phyloP scores from a whole-genome alignment of 2,113 vertebrate species.

The Prolemur simus region DNA sequence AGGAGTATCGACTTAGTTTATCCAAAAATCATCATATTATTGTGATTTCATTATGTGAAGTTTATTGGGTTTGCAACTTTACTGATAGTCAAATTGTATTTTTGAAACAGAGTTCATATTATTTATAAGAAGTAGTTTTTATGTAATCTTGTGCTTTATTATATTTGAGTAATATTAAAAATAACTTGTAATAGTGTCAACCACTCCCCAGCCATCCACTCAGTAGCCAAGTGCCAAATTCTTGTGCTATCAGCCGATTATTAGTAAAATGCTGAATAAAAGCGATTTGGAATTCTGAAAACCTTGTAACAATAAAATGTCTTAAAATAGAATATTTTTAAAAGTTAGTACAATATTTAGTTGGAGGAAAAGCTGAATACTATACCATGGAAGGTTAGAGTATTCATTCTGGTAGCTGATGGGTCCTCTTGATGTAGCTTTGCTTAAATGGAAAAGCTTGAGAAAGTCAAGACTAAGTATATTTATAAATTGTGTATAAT shows the following conservation, averaged over 20 bases:
- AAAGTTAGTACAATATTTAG: not conserved
- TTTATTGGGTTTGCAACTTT: not conserved
- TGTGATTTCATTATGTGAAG: not conserved
- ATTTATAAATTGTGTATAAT: not conserved
- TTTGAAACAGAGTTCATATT: not conserved
- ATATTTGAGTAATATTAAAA: not conserved
- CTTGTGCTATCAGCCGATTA: not conserved
- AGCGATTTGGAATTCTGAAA: not conserved
- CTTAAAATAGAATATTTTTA: not conserved
- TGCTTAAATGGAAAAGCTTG: not conserved
- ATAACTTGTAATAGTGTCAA: not conserved
- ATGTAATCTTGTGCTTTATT: not conserved
- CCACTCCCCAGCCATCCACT: not conserved
- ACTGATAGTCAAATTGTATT: not conserved
- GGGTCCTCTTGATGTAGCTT: not conserved
- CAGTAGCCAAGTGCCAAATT: not conserved
- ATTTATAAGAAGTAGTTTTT: not conserved
- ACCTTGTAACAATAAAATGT: not conserved
- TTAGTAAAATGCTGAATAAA: not conserved
- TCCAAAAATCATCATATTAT: not conserved
- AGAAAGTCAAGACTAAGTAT: not conserved
- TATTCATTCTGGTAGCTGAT: not conserved
- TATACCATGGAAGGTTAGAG: fast-evolving
- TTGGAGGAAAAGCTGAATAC: not conserved
- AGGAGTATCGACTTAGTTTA: not conserved